Base-by-base conservation (phyloP, 2,113 vertebrate species). In the Datnioides undecimradiatus region DNA sequence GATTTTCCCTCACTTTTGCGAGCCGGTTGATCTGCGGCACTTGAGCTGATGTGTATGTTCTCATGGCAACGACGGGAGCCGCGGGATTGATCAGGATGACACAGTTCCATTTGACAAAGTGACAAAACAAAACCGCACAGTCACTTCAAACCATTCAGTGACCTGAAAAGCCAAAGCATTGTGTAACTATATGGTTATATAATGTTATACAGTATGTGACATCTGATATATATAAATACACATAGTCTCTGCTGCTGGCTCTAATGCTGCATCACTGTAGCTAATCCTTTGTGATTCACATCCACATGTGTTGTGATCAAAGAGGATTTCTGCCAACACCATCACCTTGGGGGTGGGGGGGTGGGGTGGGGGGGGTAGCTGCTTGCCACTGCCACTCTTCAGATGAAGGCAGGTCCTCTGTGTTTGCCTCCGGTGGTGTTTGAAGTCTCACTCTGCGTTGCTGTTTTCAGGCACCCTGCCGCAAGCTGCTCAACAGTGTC, bases 401-500 rank as follows among this genome's bases (percentile, higher is more conserved):
- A 70, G 14, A 77, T 49, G 41, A 54, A 76, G 51, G 66, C 73
- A 54, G 62, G 27, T 77, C 43, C 29, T 83, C 52, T 70, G 1
- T 77, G 34, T 79, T 75, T 71, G 69, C 78, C 25, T 73, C 49
- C 51, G 43, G 45, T 59, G 33, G 36, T 74, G 46, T 85, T 45
- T 84, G 45, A 85, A 66, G 36, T 88, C 75, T 51, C 55, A 73
- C 40, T 86, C 58, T 86, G 71, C 57, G 5, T 86, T 90, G 76
- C 66, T 85, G 80, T 76, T 84, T 78, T 59, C 80, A 96, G 96
- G 95, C 94, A 31, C 96, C 96, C 17, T 96, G 96, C 69, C 95
- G 95, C 65, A 94, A 93, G 87, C 90, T 95, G 63, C 93, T 96
- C 78, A 93, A 95, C 33, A 85, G 80, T 8, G 92, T 95, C 48